Evolutionary conservation across 2,888 invertebrate species (phyloP).

Genomic region (Thereva nobilitata): DNA sequence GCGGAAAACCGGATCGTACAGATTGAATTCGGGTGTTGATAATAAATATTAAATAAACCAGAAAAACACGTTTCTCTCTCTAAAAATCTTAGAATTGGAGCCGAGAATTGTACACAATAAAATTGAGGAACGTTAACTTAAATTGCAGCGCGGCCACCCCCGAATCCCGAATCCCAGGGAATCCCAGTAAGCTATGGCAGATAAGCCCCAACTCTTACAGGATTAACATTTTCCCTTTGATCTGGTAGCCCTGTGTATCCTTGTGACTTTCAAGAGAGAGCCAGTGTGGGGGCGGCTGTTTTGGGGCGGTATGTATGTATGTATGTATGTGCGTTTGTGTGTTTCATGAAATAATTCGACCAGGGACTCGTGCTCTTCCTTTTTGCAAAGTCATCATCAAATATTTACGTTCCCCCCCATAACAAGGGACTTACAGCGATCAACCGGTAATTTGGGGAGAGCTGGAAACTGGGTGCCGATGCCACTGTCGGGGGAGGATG

Average conservation of each 20-base stretch:
- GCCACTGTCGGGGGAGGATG: not conserved
- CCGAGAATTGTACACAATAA: conserved; percentile 11
- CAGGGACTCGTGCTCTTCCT: conserved; percentile 37
- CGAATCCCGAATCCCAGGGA: not conserved
- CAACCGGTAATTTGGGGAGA: conserved; percentile 25
- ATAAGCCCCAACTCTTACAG: conserved; percentile 32
- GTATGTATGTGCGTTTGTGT: not conserved
- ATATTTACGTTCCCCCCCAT: conserved; percentile 42
- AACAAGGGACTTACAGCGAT: conserved; percentile 33
- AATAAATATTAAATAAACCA: conserved; percentile 30
- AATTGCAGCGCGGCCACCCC: conserved; percentile 21
- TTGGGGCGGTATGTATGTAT: conserved; percentile 20
- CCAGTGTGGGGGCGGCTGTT: too few relatives aligned
- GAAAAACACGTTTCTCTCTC: conserved; percentile 6
- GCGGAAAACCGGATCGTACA: not conserved
- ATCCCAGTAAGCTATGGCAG: not conserved
- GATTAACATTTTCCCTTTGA: conserved; percentile 42
- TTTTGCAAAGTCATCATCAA: conserved; percentile 46
- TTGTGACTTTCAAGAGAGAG: too few relatives aligned
- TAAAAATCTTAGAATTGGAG: conserved; percentile 4
- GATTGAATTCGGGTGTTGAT: conserved; percentile 10
- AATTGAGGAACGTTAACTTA: conserved; percentile 20
- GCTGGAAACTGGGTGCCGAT: conserved; percentile 1
- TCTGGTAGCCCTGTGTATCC: conserved; percentile 13
- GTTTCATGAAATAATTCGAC: conserved; percentile 26